Percentiles rank a stretch among this genome's conserved stretches.
These are phyloP conservation scores for Nannoperca australis DNA, from an alignment of 2,797 vertebrate species.

Conservation along the genomic window DNA sequence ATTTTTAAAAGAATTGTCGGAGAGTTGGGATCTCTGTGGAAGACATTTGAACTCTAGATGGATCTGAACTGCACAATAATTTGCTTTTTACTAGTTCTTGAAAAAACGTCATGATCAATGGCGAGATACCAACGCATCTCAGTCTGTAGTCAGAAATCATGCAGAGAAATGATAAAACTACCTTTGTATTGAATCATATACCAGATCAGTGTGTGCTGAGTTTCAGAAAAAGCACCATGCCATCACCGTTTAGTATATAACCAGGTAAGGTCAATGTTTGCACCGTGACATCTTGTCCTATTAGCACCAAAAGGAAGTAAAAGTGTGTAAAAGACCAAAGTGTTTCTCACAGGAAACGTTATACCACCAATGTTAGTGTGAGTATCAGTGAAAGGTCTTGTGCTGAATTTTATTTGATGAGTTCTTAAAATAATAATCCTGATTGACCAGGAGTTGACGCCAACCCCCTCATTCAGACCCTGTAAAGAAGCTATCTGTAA, in stretches of 20 bases:
- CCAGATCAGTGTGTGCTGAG: constrained; percentile 48
- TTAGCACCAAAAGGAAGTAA: constrained; percentile 77
- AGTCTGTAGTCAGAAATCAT: constrained; percentile 30
- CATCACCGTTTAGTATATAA: constrained; percentile 53
- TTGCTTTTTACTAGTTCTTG: constrained; percentile 39
- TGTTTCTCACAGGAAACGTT: constrained; percentile 49
- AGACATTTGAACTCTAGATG: constrained; percentile 69
- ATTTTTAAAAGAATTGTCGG: constrained; percentile 42
- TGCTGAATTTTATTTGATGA: constrained; percentile 46
- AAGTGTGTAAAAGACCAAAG: constrained; percentile 47
- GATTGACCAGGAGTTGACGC: constrained; percentile 55
- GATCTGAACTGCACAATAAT: constrained; percentile 31
- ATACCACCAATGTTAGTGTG: constrained; percentile 66
- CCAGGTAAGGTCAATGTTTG: constrained; percentile 53
- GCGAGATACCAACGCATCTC: constrained; percentile 22
- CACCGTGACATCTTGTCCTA: constrained; percentile 62
- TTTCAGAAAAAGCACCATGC: constrained; percentile 76
- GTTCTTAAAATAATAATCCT: constrained; percentile 46
- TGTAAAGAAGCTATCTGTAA: constrained; percentile 71
- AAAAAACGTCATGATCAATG: constrained; percentile 39
- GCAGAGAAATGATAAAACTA: constrained; percentile 43
- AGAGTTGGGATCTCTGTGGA: constrained; percentile 65
- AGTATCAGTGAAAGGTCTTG: constrained; percentile 51
- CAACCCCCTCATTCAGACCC: constrained; percentile 63
- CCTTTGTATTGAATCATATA: constrained; percentile 43